phyloP scores from a whole-genome alignment of 2,888 invertebrate genomes.

The Synanthedon andrenaeformis region DNA sequence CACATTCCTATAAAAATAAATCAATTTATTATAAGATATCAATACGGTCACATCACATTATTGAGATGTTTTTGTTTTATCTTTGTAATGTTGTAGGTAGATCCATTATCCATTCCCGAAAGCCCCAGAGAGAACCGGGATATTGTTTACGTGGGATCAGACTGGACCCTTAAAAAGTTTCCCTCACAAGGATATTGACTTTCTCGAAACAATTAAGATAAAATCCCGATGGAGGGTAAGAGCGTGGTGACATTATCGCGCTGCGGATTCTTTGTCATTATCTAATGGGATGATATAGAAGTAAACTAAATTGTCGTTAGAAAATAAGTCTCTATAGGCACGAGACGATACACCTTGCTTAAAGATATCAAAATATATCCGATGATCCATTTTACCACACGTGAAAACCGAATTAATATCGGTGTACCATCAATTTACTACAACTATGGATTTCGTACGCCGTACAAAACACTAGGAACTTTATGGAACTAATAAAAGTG shows the following conservation, averaged over 20 bases:
- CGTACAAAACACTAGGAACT: too few species aligned
- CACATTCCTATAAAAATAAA: too few species aligned
- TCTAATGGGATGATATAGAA: slow-evolving; percentile 28
- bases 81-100: not conserved
- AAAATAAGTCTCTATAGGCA: not conserved
- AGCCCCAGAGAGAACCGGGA: slow-evolving; percentile 9
- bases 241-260: slow-evolving; percentile 26
- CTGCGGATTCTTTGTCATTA: slow-evolving; percentile 16
- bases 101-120: not conserved
- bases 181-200: slow-evolving; percentile 27
- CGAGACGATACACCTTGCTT: not conserved
- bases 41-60: too few species aligned
- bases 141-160: slow-evolving; percentile 12
- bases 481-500: too few species aligned
- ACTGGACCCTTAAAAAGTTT: slow-evolving; percentile 17
- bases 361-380: not conserved
- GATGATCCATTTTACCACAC: not conserved
- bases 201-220: slow-evolving; percentile 48
- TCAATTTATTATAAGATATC: too few species aligned
- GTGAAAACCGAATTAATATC: not conserved
- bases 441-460: too few species aligned
- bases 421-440: too few species aligned
- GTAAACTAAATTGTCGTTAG: not conserved
- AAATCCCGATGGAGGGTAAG: slow-evolving; percentile 25
- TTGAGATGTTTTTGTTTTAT: not conserved